A percentile compares a stretch with the other conserved stretches of the same genome.
These are phyloP conservation scores for Sorex maritimensis DNA, from an alignment of 2,797 vertebrate species.

Conservation along the genomic window DNA sequence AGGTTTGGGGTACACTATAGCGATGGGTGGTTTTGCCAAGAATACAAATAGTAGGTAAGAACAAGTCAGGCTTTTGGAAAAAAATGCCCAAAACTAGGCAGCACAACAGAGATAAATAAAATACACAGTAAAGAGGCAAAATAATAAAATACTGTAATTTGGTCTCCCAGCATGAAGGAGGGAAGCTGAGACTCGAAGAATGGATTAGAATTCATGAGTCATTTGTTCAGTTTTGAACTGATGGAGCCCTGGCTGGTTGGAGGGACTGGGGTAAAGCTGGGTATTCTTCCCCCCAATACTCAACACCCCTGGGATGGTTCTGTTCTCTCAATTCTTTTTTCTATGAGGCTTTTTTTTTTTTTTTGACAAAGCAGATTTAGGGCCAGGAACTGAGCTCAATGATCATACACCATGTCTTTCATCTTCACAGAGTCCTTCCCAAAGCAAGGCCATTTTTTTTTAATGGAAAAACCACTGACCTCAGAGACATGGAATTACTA, in stretches of 20 bases:
- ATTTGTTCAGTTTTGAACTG: slow-evolving; percentile 86
- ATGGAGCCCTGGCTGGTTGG: slow-evolving; percentile 58
- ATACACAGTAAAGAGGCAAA: slow-evolving; percentile 89
- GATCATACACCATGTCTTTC: not conserved
- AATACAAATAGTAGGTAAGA: slow-evolving; percentile 85
- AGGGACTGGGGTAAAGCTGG: not conserved
- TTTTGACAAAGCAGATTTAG: not conserved
- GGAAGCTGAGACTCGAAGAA: slow-evolving; percentile 84
- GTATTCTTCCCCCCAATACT: not conserved
- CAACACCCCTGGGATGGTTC: not conserved
- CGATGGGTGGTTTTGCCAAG: slow-evolving; percentile 70
- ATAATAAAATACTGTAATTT: slow-evolving; percentile 92
- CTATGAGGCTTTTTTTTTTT: not conserved
- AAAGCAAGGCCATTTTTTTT: not conserved
- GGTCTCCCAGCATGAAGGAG: slow-evolving; percentile 87
- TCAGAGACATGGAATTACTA: not conserved
- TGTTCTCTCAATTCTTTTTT: not conserved
- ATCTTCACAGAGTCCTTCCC: not conserved
- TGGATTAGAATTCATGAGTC: slow-evolving; percentile 88
- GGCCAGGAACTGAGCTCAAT: not conserved
- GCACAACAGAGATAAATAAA: slow-evolving; percentile 90
- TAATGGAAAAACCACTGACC: not conserved
- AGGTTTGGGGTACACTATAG: not conserved
- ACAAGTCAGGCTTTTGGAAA: slow-evolving; percentile 86
- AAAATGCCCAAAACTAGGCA: slow-evolving; percentile 83